A percentile compares a stretch with the other conserved stretches of the same genome.
Evolutionary conservation across 2,113 vertebrate genomes (phyloP).

Genomic region (Colinus virginianus): DNA sequence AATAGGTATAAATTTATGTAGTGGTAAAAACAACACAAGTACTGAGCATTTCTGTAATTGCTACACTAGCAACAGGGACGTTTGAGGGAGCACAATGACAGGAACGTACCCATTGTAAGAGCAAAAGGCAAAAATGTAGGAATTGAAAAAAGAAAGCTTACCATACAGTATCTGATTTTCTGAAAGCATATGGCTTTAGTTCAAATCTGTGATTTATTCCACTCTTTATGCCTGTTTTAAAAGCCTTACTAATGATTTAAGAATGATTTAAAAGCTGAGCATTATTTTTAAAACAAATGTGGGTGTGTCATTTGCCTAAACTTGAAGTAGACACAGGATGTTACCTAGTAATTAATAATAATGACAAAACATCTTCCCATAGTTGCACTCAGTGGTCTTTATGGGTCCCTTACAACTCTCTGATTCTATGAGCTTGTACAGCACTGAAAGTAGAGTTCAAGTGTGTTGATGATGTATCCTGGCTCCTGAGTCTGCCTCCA

Average conservation of each 20-base stretch:
- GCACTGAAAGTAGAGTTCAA: background rate
- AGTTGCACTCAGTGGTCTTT: too few species aligned
- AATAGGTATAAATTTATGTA: background rate
- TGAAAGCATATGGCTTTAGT: background rate
- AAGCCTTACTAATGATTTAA: background rate
- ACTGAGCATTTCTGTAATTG: background rate
- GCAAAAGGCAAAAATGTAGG: background rate
- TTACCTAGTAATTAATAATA: background rate
- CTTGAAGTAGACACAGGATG: background rate
- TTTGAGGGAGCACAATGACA: background rate
- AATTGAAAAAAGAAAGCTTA: background rate
- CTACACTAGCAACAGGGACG: rapidly evolving
- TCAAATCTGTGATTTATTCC: background rate
- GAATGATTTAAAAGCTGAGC: background rate
- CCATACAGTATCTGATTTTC: background rate
- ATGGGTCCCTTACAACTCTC: too few species aligned
- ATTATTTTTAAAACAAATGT: background rate
- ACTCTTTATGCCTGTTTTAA: background rate
- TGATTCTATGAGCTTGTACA: too few species aligned
- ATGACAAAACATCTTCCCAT: background rate
- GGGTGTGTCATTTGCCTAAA: background rate
- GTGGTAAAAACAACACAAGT: rapidly evolving
- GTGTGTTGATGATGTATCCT: background rate
- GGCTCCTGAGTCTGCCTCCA: rapidly evolving
- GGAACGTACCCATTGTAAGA: background rate